phyloP scores from a whole-genome alignment of 2,888 invertebrate species.

The Cybosia mesomella region DNA sequence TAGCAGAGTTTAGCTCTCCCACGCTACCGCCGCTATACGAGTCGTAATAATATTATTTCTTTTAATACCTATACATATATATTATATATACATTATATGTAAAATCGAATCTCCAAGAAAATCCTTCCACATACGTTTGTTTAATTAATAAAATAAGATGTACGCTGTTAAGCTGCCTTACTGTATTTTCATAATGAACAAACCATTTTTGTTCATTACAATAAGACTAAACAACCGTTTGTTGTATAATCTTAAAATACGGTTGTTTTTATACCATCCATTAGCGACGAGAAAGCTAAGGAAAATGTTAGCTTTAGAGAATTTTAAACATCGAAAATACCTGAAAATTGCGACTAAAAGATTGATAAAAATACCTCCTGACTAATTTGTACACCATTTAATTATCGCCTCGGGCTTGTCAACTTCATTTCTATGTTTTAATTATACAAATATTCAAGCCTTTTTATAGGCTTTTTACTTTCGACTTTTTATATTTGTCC shows the following conservation, averaged over 20 bases:
- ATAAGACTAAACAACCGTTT: slow-evolving; percentile 57
- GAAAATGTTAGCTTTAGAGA: slow-evolving; percentile 63
- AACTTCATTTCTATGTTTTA: slow-evolving; percentile 76
- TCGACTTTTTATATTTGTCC: slow-evolving; percentile 38
- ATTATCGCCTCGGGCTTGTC: slow-evolving; percentile 68
- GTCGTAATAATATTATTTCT: too few species aligned
- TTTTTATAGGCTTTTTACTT: slow-evolving; percentile 60
- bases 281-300: slow-evolving; percentile 63
- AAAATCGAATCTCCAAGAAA: slow-evolving; percentile 5
- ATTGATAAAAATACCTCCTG: slow-evolving; percentile 60
- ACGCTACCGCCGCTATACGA: too few species aligned
- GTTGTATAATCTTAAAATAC: slow-evolving; percentile 59
- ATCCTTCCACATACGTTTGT: slow-evolving; percentile 16
- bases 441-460: slow-evolving; percentile 75
- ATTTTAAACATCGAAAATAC: slow-evolving; percentile 66
- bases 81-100: slow-evolving; percentile 13
- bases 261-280: slow-evolving; percentile 67
- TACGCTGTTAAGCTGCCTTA: slow-evolving; percentile 27
- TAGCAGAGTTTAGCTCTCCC: too few species aligned
- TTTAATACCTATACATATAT: not conserved
- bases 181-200: slow-evolving; percentile 43
- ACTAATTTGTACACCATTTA: slow-evolving; percentile 67
- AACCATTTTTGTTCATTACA: slow-evolving; percentile 60
- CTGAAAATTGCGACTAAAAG: slow-evolving; percentile 53
- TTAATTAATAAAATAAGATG: slow-evolving; percentile 41